Percentiles rank a stretch among this genome's conserved stretches.
Evolutionary conservation across 2,888 invertebrate species (phyloP).

Genomic region (Cyrtodaria siliqua): DNA sequence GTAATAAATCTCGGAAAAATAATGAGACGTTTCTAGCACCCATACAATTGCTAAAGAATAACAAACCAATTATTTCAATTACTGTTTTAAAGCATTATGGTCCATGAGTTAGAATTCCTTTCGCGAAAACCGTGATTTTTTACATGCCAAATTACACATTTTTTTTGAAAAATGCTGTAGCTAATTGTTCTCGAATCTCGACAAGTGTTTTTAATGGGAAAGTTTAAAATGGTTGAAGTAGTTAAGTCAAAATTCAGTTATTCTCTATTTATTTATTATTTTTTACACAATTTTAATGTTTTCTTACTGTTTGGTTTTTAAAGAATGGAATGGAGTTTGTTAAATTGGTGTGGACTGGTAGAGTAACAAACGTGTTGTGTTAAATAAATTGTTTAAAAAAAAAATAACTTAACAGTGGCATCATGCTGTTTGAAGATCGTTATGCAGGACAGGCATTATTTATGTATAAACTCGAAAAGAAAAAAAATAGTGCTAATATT

Average conservation of each 20-base stretch:
- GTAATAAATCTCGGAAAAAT: constrained; percentile 33
- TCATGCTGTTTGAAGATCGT: no score
- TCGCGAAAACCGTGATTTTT: constrained; percentile 11
- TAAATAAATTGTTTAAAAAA: no score
- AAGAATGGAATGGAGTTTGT: no score
- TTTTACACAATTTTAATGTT: no score
- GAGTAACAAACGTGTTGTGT: no score
- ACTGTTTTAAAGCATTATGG: constrained; percentile 35
- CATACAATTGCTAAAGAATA: constrained; percentile 44
- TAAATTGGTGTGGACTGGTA: no score
- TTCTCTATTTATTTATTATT: background rate
- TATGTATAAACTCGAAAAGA: no score
- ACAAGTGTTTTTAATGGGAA: constrained; percentile 12
- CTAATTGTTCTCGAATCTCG: constrained; percentile 20
- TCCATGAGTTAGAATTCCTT: constrained; percentile 4
- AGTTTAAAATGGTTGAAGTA: background rate
- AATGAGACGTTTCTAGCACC: constrained; percentile 52
- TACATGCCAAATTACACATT: constrained; percentile 19
- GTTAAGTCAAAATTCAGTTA: constrained; percentile 2
- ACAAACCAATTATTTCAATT: constrained; percentile 54
- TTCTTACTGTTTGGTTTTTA: no score
- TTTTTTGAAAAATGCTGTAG: constrained; percentile 10
- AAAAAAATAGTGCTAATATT: no score
- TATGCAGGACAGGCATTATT: no score
- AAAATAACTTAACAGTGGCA: no score